These are phyloP conservation scores for Hyles vespertilio DNA, from an alignment of 1,140 invertebrate genomes.

Conservation along the genomic window DNA sequence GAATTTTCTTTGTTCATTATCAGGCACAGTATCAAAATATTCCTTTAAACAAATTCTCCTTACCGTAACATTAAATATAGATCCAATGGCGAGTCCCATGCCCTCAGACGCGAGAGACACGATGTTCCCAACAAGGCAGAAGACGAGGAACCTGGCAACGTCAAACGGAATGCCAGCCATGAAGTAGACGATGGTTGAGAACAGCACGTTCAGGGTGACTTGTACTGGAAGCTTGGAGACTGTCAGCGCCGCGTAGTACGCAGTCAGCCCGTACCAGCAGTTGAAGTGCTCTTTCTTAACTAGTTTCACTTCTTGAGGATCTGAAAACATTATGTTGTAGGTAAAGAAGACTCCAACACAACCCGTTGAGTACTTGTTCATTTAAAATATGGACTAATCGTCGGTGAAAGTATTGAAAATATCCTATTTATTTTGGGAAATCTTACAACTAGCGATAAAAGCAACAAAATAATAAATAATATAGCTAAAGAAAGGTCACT, in stretches of 20 bases:
- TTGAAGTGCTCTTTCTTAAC: slow-evolving; percentile 90
- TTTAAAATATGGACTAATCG: too few relatives aligned
- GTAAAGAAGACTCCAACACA: too few relatives aligned
- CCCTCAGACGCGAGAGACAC: slow-evolving; percentile 79
- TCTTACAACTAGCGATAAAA: too few relatives aligned
- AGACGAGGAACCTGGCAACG: slow-evolving; percentile 73
- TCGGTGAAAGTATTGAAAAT: too few relatives aligned
- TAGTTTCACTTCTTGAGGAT: slow-evolving; percentile 87
- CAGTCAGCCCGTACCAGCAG: slow-evolving; percentile 87
- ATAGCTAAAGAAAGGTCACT: too few relatives aligned
- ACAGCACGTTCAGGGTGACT: slow-evolving; percentile 76
- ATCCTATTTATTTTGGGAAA: too few relatives aligned
- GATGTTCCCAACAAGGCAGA: slow-evolving; percentile 76
- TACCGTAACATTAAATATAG: slow-evolving; percentile 80
- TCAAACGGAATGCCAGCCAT: slow-evolving; percentile 77
- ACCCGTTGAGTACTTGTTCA: too few relatives aligned
- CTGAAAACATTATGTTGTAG: slow-evolving; percentile 59
- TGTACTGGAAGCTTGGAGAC: slow-evolving; percentile 80
- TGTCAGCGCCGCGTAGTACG: slow-evolving; percentile 87
- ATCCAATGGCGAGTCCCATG: slow-evolving; percentile 79
- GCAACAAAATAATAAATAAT: too few relatives aligned
- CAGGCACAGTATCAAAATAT: too few relatives aligned
- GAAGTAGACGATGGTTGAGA: slow-evolving; percentile 77
- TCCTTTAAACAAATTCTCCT: slow-evolving; percentile 27
- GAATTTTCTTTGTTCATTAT: too few relatives aligned